These are phyloP conservation scores for Whitmania pigra DNA, from an alignment of 1,140 invertebrate genomes.

Conservation along the genomic window DNA sequence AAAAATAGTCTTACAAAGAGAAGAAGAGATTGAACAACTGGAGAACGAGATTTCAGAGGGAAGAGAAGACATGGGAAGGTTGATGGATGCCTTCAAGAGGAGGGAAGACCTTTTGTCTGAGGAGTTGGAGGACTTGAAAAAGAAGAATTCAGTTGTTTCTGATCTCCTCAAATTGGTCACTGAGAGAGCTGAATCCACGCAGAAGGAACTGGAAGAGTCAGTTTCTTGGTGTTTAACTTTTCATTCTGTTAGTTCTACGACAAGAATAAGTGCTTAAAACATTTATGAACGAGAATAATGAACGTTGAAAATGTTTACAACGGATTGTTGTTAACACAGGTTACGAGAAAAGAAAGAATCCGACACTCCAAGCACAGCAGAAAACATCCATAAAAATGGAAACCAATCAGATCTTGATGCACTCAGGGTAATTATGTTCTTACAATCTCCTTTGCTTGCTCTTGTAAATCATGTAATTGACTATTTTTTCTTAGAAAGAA, in stretches of 20 bases:
- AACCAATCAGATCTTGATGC: slow-evolving; percentile 3
- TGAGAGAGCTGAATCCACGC: slow-evolving; percentile 20
- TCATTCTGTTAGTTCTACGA: too few species aligned
- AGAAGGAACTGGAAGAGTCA: slow-evolving; percentile 20
- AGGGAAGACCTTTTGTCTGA: slow-evolving; percentile 23
- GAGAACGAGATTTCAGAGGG: slow-evolving; percentile 17
- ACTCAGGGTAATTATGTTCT: not conserved
- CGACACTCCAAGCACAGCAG: not conserved
- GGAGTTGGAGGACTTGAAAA: slow-evolving; percentile 21
- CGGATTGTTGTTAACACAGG: too few species aligned
- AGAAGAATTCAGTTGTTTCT: slow-evolving; percentile 23
- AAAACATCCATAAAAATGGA: slow-evolving; percentile 1
- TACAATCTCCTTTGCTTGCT: not conserved
- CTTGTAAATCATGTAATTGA: too few species aligned
- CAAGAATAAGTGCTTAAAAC: too few species aligned
- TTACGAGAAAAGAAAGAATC: too few species aligned
- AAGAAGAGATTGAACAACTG: slow-evolving; percentile 22
- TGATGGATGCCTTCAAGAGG: slow-evolving; percentile 20
- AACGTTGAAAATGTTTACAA: too few species aligned
- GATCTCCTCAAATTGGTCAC: slow-evolving; percentile 24
- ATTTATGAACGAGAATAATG: too few species aligned
- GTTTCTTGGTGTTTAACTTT: not conserved
- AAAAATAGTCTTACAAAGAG: slow-evolving; percentile 10
- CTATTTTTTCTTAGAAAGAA: too few species aligned
- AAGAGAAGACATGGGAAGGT: slow-evolving; percentile 19